Conservation (phyloP, 2,113 vertebrate genomes). For the Menidia beryllina region DNA sequence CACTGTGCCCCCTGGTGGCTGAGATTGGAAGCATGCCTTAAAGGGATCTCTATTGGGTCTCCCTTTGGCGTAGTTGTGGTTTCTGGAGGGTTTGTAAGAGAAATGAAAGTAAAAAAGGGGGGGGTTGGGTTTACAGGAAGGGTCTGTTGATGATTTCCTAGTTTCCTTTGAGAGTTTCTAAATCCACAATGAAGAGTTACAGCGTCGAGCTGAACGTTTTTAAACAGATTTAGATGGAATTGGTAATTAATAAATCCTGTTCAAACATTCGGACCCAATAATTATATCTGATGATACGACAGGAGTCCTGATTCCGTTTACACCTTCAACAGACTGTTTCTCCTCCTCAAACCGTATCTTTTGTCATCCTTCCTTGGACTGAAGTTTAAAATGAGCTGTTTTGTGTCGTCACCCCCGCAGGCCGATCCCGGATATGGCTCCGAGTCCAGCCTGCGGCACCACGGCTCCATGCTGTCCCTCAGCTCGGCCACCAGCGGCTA, state of each 20-base stretch:
- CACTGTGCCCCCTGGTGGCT: conserved; percentile 62
- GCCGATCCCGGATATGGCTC: conserved; percentile 97
- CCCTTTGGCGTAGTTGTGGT: neutral
- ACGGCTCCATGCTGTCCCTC: conserved; percentile 96
- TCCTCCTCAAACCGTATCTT: too few species aligned
- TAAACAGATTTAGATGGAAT: too few species aligned
- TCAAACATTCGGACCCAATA: too few species aligned
- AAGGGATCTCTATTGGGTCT: neutral
- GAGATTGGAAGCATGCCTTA: conserved; percentile 1
- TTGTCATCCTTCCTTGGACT: too few species aligned
- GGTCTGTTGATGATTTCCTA: neutral
- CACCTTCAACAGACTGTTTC: too few species aligned
- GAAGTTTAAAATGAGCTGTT: too few species aligned
- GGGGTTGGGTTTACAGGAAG: conserved; percentile 34
- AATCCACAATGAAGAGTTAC: too few species aligned
- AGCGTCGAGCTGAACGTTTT: too few species aligned
- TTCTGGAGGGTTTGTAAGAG: conserved; percentile 34
- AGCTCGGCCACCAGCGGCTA: conserved; percentile 95
- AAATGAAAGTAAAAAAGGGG: conserved; percentile 19
- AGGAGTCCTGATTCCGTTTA: too few species aligned
- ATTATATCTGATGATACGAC: too few species aligned
- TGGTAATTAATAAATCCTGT: too few species aligned
- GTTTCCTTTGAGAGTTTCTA: too few species aligned
- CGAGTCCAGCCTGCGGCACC: conserved; percentile 93
- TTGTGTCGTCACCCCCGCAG: conserved; percentile 74